Evolutionary conservation across 2,113 vertebrate genomes (phyloP), one percentile per base, ranked within the genome.

Genomic region (Takifugu bimaculatus): DNA sequence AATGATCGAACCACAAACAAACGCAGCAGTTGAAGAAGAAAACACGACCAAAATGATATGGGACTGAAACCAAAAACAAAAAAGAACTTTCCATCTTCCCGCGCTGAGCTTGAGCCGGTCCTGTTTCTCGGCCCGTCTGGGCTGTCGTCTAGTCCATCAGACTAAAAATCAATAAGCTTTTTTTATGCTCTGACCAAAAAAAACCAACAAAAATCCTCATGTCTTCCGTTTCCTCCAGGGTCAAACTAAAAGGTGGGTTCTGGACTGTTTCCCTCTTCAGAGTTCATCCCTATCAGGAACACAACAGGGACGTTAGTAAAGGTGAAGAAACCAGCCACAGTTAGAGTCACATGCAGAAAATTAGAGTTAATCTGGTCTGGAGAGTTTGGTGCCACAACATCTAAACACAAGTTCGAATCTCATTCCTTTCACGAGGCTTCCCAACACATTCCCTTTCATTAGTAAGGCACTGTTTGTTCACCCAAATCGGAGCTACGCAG

Each of bases 251-350:
- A 84, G 65, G 78, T 85, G 80, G 65, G 72, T 81, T 70, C 82
- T 79, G 74, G 79, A 75, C 63, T 27, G 75, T 70, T 73, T 74
- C 80, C 80, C 58, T 82, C 79, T 92, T 98, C 93, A 99, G 76
- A 98, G 92, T 94, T 98, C 97, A 91, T 98, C 95, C 93, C 97
- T 99, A 90, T 28, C 80, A 77, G 78, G 85, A 84, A 90, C 78
- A 87, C 47, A 69, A 65, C 27, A 3, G 4, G 11, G 63, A 60
- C 15, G 47, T 87, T 68, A 81, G 51, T 12, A 9, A n/a, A 48
- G 55, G 45, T 1, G 13, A 15, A 9, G 25, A 13, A 5, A 15
- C 4, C 50, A 5, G 64, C 42, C 4, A 72, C 32, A 55, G 42
- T 63, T 54, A 61, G 13, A 60, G 26, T 20, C 7, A 15, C 75